Evolutionary conservation across 2,888 invertebrate species (phyloP).

Genomic region (Drosophila demipolita): DNA sequence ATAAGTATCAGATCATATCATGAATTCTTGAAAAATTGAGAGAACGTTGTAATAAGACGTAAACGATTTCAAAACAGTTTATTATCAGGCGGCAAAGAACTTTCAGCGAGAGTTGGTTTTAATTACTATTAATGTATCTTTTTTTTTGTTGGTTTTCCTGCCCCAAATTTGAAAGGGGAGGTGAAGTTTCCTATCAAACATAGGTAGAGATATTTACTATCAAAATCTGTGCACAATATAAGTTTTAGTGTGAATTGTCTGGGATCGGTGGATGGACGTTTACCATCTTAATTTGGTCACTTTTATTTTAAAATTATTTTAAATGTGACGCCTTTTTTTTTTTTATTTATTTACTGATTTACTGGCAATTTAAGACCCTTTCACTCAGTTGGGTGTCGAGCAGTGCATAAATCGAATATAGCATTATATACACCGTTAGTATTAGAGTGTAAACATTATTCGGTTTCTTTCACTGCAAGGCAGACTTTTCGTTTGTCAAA

Average conservation of each 20-base stretch:
- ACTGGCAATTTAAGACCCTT: not conserved
- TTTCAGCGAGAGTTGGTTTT: not conserved
- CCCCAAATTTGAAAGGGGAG: not conserved
- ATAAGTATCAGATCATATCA: not conserved
- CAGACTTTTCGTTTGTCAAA: not conserved
- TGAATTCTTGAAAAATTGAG: not conserved
- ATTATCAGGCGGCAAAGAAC: not conserved
- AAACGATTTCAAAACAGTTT: not conserved
- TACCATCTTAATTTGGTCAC: not conserved
- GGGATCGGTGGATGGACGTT: not conserved
- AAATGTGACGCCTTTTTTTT: not conserved
- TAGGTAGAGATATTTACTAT: not conserved
- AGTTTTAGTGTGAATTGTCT: not conserved
- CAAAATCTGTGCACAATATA: not conserved
- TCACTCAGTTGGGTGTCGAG: not conserved
- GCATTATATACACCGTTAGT: not conserved
- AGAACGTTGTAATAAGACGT: not conserved
- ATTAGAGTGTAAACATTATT: not conserved
- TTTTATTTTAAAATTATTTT: not conserved
- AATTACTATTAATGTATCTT: not conserved
- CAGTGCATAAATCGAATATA: not conserved
- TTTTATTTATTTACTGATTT: not conserved
- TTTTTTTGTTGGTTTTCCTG: not conserved
- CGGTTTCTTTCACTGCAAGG: not conserved
- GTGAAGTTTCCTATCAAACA: not conserved